Evolutionary conservation across 2,888 invertebrate species (phyloP), one percentile per base, ranked within the genome.

Genomic region (Gymnocheta viridis): DNA sequence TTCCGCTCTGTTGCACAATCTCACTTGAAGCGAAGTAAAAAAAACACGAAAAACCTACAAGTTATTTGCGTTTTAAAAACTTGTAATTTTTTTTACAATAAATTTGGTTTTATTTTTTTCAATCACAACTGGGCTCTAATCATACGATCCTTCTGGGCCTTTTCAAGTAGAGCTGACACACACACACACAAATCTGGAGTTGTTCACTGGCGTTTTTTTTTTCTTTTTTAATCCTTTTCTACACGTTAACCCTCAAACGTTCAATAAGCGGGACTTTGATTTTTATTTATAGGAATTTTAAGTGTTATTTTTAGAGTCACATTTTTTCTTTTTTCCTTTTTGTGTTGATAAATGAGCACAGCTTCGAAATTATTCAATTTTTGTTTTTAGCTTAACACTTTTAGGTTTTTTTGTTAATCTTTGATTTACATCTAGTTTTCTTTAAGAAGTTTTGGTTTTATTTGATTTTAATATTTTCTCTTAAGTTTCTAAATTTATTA

Each of bases 401-500:
- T 54, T 58, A 38, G 10, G 35, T 73, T 69, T 73, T 56, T 41
- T 72, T 44, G 41, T 79, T 32, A n/a, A n/a, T n/a, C n/a, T n/a
- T n/a, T n/a, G n/a, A 44, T 62, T 54, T 58, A 17, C 5, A 66
- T 14, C 14, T n/a, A 24, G 49, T 51, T 35, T 29, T 35, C 14
- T 27, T 38, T 27, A 7, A 38, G 17, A 44, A 19, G 2, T 70
- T 44, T 51, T 41, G 24, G 10, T 64, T 73, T 70, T 74, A 47
- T 49, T 70, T 54, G 10, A 72, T 58, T 41, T 70, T 41, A 38
- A 85, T 80, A 73, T 82, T 72, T 58, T 72, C 85, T 84, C 83
- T 74, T 62, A 54, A 22, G 19, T 67, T 60, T 49, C 29, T 47
- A 0, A 76, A 60, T 66, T 86, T 88, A 88, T 76, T 90, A 89